Base-by-base conservation (phyloP, 1,140 invertebrate species). In the Adoxophyes honmai region DNA sequence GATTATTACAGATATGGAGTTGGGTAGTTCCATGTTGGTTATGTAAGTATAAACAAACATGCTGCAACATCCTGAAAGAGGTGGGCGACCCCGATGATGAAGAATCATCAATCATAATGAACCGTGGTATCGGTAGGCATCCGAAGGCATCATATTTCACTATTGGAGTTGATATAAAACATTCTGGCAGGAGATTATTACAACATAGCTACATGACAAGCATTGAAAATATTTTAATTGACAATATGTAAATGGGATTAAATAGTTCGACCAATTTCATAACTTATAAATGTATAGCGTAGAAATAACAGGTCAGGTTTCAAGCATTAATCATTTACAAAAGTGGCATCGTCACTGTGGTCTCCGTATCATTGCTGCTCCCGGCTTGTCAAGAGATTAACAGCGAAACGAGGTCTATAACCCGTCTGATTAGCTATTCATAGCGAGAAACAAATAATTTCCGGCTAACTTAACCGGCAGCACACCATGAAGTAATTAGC, bases 21-120 rank as follows among this genome's bases (percentile, higher is more conserved):
- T 28, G 21, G 2, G 21, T 6, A 3, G 21, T 28, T 28, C 21
- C 6, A 3, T 28, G 21, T 28, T 28, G 2, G 21, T 28, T 28
- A 28, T 28, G 21, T 28, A 28, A 28, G 21, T 28, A 48, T 48
- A 7, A 18, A 33, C 16, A 18, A 28, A 6, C 7, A 28, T 21
- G 42, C 21, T 21, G 42, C 16, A 48, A 48, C 42, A 52, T 67
- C 65, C 52, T 62, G 38, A 56, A 52, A 42, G 67, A 71, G 81
- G 77, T 83, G 69, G 66, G 52, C 66, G 81, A 84, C 80, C 83
- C 69, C 60, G 75, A 77, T 84, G 81, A 86, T 86, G 81, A 85
- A 87, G 80, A 81, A 83, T 82, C 76, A 85, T 87, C 81, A 87
- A 85, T 87, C 83, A 85, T 80, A 70, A 48, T 48, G 42, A 48